These are phyloP conservation scores for Rhinatrema bivittatum DNA, from an alignment of 2,797 vertebrate species.

Conservation along the genomic window DNA sequence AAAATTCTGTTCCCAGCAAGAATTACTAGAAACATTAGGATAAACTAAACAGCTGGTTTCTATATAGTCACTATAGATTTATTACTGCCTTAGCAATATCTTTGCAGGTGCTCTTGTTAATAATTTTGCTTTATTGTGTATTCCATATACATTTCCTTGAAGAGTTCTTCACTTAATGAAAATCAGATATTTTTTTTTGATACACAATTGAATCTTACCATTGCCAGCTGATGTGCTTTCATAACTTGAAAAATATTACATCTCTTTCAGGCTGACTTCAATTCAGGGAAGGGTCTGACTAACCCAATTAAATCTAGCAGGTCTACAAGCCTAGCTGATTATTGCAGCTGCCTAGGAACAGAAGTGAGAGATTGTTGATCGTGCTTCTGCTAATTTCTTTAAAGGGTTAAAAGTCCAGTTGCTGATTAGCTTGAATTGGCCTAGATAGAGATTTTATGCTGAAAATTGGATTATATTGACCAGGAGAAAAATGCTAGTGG, in stretches of 20 bases:
- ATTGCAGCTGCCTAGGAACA: constrained; percentile 28
- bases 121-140: constrained; percentile 39
- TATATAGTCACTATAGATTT: constrained; percentile 8
- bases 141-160: constrained; percentile 33
- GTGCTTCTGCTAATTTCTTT: constrained; percentile 26
- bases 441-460: constrained; percentile 43
- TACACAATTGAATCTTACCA: constrained; percentile 35
- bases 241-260: constrained; percentile 45
- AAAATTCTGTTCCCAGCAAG: too few relatives aligned
- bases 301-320: constrained; percentile 41
- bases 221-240: constrained; percentile 34
- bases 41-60: too few relatives aligned
- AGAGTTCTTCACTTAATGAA: constrained; percentile 38
- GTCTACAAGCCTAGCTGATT: constrained; percentile 43
- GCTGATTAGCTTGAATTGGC: constrained; percentile 40
- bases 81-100: constrained; percentile 16
- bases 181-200: constrained; percentile 46
- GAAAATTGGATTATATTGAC: constrained; percentile 45
- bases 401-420: constrained; percentile 24
- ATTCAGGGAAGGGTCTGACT: constrained; percentile 39
- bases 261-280: constrained; percentile 35
- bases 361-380: constrained; percentile 46
- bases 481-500: constrained; percentile 33
- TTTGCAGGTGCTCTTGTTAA: constrained; percentile 32
- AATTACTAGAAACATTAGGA: too few relatives aligned